Evolutionary conservation across 2,888 invertebrate genomes (phyloP).

Genomic region (Melanchra persicariae): DNA sequence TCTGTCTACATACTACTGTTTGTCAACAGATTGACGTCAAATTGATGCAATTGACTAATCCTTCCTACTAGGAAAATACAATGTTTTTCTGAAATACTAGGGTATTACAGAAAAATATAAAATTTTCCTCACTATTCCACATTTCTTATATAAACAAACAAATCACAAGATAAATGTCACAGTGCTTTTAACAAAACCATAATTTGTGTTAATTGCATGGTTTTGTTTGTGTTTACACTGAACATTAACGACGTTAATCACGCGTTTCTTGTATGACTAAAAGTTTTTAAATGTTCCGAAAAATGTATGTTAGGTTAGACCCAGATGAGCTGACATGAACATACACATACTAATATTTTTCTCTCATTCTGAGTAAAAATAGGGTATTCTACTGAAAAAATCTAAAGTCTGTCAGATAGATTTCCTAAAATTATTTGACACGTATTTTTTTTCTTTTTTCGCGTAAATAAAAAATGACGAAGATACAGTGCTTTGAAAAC

Average conservation of each 20-base stretch:
- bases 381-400: no score
- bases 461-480: no score
- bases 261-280: neutral
- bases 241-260: no score
- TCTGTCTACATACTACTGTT: slow-evolving; percentile 1
- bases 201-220: no score
- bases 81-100: neutral
- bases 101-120: neutral
- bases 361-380: no score
- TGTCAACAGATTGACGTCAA: slow-evolving; percentile 31
- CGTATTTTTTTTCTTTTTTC: no score
- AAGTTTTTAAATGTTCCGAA: neutral
- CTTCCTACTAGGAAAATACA: slow-evolving; percentile 15
- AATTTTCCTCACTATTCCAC: neutral
- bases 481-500: no score
- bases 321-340: no score
- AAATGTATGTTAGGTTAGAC: neutral
- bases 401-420: no score
- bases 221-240: no score
- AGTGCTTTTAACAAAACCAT: neutral
- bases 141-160: neutral
- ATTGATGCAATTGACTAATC: neutral
- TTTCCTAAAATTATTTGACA: no score
- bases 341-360: no score
- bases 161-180: neutral